phyloP scores from a whole-genome alignment of 2,797 vertebrate genomes.

The Crax fasciolata region DNA sequence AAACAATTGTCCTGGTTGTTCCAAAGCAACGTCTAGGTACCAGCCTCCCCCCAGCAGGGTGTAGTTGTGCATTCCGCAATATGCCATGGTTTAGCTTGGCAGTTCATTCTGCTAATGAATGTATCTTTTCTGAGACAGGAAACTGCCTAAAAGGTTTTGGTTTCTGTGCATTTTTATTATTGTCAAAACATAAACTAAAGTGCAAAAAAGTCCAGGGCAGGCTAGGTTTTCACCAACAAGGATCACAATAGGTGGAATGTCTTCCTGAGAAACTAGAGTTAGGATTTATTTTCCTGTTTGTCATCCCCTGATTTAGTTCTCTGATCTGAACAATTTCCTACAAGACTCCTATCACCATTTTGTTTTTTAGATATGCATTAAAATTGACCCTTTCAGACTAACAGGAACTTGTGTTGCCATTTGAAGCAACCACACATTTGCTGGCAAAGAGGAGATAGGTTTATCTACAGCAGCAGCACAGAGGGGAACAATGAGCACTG shows the following conservation, averaged over 20 bases:
- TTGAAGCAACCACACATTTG: not conserved
- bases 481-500: not conserved
- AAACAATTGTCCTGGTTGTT: slow-evolving; percentile 65
- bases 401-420: not conserved
- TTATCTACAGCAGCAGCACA: not conserved
- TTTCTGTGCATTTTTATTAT: not conserved
- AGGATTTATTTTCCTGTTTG: not conserved
- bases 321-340: not conserved
- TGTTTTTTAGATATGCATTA: not conserved
- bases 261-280: not conserved
- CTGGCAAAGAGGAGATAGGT: not conserved
- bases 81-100: not conserved
- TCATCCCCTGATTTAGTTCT: not conserved
- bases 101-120: not conserved
- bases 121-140: not conserved
- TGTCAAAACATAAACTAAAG: not conserved
- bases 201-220: rapidly evolving
- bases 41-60: not conserved
- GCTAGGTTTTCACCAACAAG: not conserved
- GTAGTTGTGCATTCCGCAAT: not conserved
- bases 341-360: rapidly evolving
- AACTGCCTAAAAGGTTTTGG: not conserved
- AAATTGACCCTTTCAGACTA: not conserved
- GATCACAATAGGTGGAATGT: not conserved
- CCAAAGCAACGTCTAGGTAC: not conserved